Base-by-base conservation (phyloP, 1,140 invertebrate species). In the Drosophila orena region DNA sequence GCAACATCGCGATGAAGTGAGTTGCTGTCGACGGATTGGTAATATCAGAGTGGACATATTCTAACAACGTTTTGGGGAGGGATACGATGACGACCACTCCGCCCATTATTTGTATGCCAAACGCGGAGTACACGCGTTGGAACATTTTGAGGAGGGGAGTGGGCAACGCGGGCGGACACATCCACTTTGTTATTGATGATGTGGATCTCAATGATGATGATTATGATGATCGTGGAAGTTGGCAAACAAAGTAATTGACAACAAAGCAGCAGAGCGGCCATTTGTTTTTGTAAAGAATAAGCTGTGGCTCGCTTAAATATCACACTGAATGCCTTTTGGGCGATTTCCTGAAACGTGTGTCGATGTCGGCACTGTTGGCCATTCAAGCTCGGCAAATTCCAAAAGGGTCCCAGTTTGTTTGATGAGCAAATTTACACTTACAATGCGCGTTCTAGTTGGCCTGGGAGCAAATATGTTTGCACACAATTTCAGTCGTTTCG, bases 371-470 rank as follows among this genome's bases (percentile, higher is more conserved):
- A 57, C 42, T 14, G 11, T 38, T 34, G 43, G 46, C 57, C 57
- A 38, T 71, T 56, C 42, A 40, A 75, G 44, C 58, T 65, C 80
- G 71, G 68, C 76, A 81, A 88, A 70, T 77, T 60, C 64, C 78
- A 75, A 88, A 20, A 44, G 65, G 61, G 30, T 59, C 46, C 54
- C 30, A 55, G 46, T 81, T 49, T 77, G 44, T 88, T 89, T 89
- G 71, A 53, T 70, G 52, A 71, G 68, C 72, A 80, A 89, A 88
- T 84, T 84, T 70, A 84, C 84, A 88, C 85, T 88, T 88, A 88
- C 83, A 88, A 68, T 62, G 55, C 65, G 75, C 70, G 81, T 86
- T 81, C 78, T 78, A 46, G 65, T 38, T 47, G 47, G 15, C 1
- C 3, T 43, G 42, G 42, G 22, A 47, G 47, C 60, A 22, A 38